A percentile compares a stretch with the other conserved stretches of the same genome.
Conservation (phyloP, 2,797 vertebrate genomes). For the Chrosomus eos region DNA sequence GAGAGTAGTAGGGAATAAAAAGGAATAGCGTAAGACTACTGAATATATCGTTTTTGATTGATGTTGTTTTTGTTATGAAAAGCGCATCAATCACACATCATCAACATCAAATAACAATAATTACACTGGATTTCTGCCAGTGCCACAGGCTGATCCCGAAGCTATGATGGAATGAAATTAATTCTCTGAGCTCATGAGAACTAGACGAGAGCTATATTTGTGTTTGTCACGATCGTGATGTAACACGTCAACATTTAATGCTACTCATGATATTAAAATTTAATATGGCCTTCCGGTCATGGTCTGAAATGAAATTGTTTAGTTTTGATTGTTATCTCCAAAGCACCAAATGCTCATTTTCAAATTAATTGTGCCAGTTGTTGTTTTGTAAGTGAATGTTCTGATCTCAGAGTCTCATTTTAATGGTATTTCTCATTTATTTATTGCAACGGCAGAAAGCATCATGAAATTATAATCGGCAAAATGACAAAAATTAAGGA, state of each 20-base stretch:
- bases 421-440: not conserved
- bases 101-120: not conserved
- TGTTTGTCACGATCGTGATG: not conserved
- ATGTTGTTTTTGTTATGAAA: conserved; percentile 27
- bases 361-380: not conserved
- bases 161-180: not conserved
- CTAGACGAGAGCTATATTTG: not conserved
- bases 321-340: conserved; percentile 2
- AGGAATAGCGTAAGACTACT: not conserved
- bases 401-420: conserved; percentile 15
- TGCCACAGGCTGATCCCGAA: not conserved
- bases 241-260: not conserved
- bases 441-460: not conserved
- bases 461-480: not conserved
- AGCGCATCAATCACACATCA: not conserved
- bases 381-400: not conserved
- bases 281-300: conserved; percentile 20
- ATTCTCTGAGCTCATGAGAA: not conserved
- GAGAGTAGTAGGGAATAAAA: not conserved
- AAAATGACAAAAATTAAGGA: not conserved
- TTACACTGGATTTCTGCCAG: not conserved
- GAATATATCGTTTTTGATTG: not conserved
- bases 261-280: not conserved
- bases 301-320: not conserved
- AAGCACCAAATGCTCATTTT: not conserved